A percentile compares a stretch with the other conserved stretches of the same genome.
Conservation (phyloP, 2,797 vertebrate genomes). For the Bradypus variegatus region DNA sequence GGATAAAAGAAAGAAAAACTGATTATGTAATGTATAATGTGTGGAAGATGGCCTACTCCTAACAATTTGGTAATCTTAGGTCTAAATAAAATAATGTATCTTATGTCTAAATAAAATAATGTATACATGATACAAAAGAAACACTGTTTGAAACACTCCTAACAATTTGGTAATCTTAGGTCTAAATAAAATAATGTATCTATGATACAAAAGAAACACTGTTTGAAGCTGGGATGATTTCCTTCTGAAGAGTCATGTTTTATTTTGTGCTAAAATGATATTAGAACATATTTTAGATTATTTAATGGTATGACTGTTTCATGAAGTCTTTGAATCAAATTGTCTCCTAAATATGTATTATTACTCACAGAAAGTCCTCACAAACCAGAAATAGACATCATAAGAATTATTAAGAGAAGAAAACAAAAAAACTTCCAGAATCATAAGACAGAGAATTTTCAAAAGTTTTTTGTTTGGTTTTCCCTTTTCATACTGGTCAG, state of each 20-base stretch:
- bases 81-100: neutral
- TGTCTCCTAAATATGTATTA: neutral
- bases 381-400: neutral
- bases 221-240: constrained; percentile 14
- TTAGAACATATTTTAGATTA: constrained; percentile 9
- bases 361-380: neutral
- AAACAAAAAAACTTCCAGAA: neutral
- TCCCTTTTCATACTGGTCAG: neutral
- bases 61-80: neutral
- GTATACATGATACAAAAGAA: too few relatives aligned
- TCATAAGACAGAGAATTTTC: neutral
- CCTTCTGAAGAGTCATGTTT: constrained; percentile 1
- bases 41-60: neutral
- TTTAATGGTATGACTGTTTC: neutral
- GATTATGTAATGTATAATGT: neutral
- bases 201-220: constrained; percentile 3
- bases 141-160: too few relatives aligned
- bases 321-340: neutral
- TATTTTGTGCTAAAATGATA: neutral
- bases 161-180: neutral
- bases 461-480: neutral
- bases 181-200: neutral
- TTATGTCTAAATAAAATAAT: too few relatives aligned
- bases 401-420: neutral
- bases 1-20: neutral